Evolutionary conservation across 2,888 invertebrate genomes (phyloP).

Genomic region (Zeuzera pyrina): DNA sequence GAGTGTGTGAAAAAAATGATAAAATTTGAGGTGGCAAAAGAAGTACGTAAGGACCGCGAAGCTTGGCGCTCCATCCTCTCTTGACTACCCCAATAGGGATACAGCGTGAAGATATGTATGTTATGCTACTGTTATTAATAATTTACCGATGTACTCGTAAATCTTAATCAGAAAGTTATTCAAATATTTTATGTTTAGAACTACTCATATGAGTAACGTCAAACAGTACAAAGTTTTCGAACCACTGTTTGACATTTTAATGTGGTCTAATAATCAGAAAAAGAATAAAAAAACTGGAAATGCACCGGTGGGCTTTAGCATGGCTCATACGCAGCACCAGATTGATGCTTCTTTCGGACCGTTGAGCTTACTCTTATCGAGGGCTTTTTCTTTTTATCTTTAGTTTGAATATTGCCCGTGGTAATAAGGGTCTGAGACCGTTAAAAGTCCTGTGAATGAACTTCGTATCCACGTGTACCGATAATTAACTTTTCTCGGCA

Average conservation of each 20-base stretch:
- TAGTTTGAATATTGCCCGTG: conserved; percentile 58
- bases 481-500: too few relatives aligned
- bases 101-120: too few relatives aligned
- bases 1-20: too few relatives aligned
- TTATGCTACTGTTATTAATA: too few relatives aligned
- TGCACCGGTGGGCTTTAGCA: conserved; percentile 66
- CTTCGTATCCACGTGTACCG: conserved; percentile 28
- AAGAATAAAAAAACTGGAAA: conserved; percentile 44
- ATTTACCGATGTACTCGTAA: too few relatives aligned
- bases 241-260: conserved; percentile 55
- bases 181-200: too few relatives aligned
- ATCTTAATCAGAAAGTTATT: too few relatives aligned
- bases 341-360: conserved; percentile 4
- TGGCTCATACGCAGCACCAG: conserved; percentile 15
- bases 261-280: conserved; percentile 68
- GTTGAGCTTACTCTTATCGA: conserved; percentile 37
- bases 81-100: too few relatives aligned
- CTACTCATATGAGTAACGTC: neutral
- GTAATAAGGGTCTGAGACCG: conserved; percentile 54
- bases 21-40: too few relatives aligned
- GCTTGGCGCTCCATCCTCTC: too few relatives aligned
- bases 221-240: conserved; percentile 30
- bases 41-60: too few relatives aligned
- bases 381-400: conserved; percentile 53
- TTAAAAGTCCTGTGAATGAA: conserved; percentile 43